phyloP scores from a whole-genome alignment of 2,797 vertebrate genomes.

The Melanogrammus aeglefinus region DNA sequence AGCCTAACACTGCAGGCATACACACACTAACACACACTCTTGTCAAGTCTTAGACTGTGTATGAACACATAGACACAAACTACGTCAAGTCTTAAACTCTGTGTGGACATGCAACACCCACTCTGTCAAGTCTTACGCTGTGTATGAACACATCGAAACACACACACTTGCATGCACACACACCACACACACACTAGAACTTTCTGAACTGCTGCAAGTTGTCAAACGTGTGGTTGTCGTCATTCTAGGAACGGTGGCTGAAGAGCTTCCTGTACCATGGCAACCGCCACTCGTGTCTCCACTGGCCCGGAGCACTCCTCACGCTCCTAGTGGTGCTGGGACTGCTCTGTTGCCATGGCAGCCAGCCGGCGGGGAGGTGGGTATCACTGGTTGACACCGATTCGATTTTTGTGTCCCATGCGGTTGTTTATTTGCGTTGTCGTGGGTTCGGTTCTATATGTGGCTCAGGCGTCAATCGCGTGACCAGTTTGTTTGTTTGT shows the following conservation, averaged over 20 bases:
- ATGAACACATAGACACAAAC: no score
- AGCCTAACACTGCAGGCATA: no score
- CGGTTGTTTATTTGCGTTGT: neutral
- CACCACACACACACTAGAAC: neutral
- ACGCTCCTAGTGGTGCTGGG: constrained; percentile 86
- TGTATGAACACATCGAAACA: no score
- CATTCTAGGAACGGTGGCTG: constrained; percentile 80
- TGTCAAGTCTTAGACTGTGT: no score
- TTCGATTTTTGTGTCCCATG: neutral
- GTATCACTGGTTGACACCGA: constrained; percentile 2
- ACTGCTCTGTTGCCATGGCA: constrained; percentile 85
- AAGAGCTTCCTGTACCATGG: constrained; percentile 90
- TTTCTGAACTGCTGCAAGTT: neutral
- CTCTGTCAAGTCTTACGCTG: no score
- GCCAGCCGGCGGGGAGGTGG: constrained; percentile 92
- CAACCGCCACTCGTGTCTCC: constrained; percentile 94
- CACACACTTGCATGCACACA: no score
- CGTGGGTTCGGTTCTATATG: no score
- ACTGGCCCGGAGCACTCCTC: constrained; percentile 92
- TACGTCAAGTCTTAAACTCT: no score
- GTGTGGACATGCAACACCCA: no score
- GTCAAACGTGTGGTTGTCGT: neutral
- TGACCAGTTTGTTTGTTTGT: neutral
- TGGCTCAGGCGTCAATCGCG: neutral
- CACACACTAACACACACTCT: no score